A percentile compares a stretch with the other conserved stretches of the same genome.
phyloP scores from a whole-genome alignment of 1,140 invertebrate species.

The Pseudomyrmex concolor region DNA sequence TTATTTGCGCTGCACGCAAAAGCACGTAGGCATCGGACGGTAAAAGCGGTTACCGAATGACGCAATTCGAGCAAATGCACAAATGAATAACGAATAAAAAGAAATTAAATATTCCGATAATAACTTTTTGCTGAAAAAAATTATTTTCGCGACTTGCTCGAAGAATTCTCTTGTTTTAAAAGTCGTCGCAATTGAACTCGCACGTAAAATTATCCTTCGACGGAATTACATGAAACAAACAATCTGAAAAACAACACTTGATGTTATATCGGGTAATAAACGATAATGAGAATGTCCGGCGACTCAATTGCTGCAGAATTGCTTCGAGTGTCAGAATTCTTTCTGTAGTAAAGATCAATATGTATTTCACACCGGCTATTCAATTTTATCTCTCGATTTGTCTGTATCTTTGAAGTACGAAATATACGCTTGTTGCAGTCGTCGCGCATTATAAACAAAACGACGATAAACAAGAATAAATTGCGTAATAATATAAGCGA shows the following conservation, averaged over 20 bases:
- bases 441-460: not conserved
- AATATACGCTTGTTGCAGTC: not conserved
- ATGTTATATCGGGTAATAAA: too few relatives aligned
- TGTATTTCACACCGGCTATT: not conserved
- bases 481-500: not conserved
- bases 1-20: not conserved
- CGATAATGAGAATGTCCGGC: not conserved
- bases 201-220: too few relatives aligned
- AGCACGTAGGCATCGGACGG: not conserved
- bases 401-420: not conserved
- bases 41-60: not conserved
- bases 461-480: constrained; percentile 13
- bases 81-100: not conserved
- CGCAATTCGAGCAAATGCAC: not conserved
- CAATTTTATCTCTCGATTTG: constrained; percentile 1
- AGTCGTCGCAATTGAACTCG: too few relatives aligned
- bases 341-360: not conserved
- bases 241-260: too few relatives aligned
- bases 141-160: not conserved
- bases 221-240: too few relatives aligned
- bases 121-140: not conserved
- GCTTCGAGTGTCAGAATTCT: constrained; percentile 1
- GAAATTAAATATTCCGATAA: constrained; percentile 3
- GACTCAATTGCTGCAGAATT: constrained; percentile 21
- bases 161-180: too few relatives aligned